Evolutionary conservation across 2,113 vertebrate species (phyloP).

Genomic region (Alces alces): DNA sequence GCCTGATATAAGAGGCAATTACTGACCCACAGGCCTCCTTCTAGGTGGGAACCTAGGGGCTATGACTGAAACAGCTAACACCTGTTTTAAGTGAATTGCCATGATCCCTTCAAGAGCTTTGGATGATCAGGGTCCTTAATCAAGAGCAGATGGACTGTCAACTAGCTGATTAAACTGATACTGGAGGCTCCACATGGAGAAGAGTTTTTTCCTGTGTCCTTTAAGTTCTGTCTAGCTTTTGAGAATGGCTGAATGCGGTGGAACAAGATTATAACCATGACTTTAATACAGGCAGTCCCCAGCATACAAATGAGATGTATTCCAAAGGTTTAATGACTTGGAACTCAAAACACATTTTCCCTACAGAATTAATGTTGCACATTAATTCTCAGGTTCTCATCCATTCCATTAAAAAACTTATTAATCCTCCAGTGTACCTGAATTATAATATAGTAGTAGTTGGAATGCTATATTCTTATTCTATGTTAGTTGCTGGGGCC

Average conservation of each 20-base stretch:
- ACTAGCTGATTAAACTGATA: background rate
- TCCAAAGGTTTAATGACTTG: conserved; percentile 8
- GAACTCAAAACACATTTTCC: background rate
- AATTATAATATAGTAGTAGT: background rate
- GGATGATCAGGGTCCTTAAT: background rate
- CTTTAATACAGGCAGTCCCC: background rate
- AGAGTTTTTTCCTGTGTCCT: background rate
- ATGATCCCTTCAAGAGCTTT: background rate
- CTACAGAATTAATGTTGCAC: background rate
- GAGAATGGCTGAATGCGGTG: background rate
- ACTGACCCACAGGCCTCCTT: background rate
- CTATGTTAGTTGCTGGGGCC: background rate
- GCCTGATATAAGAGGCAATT: background rate
- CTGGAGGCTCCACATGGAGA: background rate
- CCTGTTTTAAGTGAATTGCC: background rate
- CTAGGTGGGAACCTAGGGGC: background rate
- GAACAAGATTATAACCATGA: background rate
- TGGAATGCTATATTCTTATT: background rate
- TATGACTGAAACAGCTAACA: background rate
- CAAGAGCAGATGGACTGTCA: background rate
- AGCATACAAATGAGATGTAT: conserved; percentile 17
- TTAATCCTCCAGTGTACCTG: background rate
- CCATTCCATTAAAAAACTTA: background rate
- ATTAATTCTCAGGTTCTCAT: background rate
- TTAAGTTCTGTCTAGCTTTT: background rate